phyloP scores from a whole-genome alignment of 37 sponge, comb jelly and placozoan species.

The Ianthella basta region DNA sequence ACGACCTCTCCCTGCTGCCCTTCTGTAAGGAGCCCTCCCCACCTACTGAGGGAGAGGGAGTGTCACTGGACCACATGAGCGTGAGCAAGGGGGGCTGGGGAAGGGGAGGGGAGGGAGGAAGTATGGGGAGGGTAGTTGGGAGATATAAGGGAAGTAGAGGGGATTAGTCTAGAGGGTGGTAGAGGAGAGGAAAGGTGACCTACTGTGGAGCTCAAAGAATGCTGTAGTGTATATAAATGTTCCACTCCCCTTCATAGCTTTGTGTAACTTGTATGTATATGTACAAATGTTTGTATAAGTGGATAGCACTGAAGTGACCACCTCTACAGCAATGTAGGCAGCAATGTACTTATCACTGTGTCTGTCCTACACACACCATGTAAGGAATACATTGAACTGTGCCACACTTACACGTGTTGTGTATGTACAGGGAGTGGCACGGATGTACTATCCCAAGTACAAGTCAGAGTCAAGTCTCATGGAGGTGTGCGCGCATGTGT shows the following conservation, averaged over 20 bases:
- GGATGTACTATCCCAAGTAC: conserved; percentile 27
- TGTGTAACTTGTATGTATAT: neutral
- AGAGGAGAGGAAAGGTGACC: too few species aligned
- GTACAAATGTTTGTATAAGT: too few species aligned
- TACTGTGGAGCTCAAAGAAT: neutral
- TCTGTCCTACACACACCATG: too few species aligned
- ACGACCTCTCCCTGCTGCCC: conserved; percentile 46
- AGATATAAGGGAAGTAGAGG: too few species aligned
- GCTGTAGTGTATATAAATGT: neutral
- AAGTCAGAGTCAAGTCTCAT: conserved; percentile 23
- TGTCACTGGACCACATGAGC: conserved; percentile 50
- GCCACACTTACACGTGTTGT: too few species aligned
- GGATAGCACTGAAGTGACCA: too few species aligned
- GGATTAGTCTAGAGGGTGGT: too few species aligned
- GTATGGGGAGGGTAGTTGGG: neutral
- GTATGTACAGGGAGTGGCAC: conserved; percentile 6
- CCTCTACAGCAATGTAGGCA: too few species aligned
- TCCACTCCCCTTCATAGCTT: neutral
- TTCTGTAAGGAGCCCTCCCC: conserved; percentile 52
- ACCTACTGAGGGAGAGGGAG: conserved; percentile 15
- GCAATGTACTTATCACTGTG: too few species aligned
- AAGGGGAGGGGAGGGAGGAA: neutral
- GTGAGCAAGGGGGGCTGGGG: conserved; percentile 24
- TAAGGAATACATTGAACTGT: too few species aligned
- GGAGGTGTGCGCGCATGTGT: neutral